Conservation (phyloP, 2,113 vertebrate genomes). For the Marcusenius ussheri region DNA sequence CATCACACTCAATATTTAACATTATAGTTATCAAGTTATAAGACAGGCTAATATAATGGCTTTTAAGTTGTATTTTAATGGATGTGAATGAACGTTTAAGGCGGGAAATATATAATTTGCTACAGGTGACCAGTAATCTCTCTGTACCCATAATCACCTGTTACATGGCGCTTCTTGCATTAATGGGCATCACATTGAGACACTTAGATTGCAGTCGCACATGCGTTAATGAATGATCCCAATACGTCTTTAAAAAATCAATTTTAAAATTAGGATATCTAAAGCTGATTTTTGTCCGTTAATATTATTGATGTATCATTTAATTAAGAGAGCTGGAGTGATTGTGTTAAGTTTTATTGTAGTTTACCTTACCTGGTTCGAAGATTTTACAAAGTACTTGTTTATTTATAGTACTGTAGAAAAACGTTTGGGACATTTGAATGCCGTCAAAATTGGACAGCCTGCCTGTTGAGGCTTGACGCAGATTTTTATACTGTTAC, state of each 20-base stretch:
- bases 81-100: background rate
- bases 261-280: background rate
- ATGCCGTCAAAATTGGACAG: background rate
- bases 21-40: background rate
- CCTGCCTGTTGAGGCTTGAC: background rate
- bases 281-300: background rate
- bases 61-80: slow-evolving; percentile 4
- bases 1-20: background rate
- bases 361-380: background rate
- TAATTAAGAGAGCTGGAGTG: background rate
- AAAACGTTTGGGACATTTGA: background rate
- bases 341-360: background rate
- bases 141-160: background rate
- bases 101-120: background rate
- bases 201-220: background rate
- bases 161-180: background rate
- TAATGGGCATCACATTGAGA: background rate
- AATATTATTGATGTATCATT: background rate
- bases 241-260: background rate
- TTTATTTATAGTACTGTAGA: background rate
- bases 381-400: background rate
- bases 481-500: background rate
- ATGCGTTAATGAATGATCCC: background rate
- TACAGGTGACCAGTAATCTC: background rate
- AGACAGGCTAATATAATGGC: background rate